phyloP scores from a whole-genome alignment of 2,888 invertebrate species.

The Diloba caeruleocephala region DNA sequence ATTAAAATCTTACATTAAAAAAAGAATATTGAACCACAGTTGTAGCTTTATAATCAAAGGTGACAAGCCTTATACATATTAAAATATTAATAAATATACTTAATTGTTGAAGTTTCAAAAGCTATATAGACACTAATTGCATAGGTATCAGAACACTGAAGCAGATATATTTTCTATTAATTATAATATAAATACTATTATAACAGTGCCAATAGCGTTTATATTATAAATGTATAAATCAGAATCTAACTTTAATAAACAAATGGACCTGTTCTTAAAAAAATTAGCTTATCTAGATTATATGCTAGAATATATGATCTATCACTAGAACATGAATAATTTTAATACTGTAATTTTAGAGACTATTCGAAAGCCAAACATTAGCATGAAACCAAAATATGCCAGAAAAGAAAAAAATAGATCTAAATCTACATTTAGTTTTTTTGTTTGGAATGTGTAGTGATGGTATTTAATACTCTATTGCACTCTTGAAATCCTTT shows the following conservation, averaged over 20 bases:
- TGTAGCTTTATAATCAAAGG: slow-evolving; percentile 11
- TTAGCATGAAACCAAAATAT: slow-evolving; percentile 54
- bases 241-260: too few species aligned
- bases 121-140: slow-evolving; percentile 57
- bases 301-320: too few species aligned
- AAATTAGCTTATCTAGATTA: too few species aligned
- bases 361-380: slow-evolving; percentile 40
- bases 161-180: slow-evolving; percentile 16
- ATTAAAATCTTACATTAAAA: slow-evolving; percentile 28
- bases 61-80: slow-evolving; percentile 37
- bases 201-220: too few species aligned
- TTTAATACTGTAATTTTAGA: slow-evolving; percentile 46
- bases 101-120: slow-evolving; percentile 47
- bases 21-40: slow-evolving; percentile 27
- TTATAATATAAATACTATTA: slow-evolving; percentile 10
- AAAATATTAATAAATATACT: slow-evolving; percentile 64
- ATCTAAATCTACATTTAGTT: slow-evolving; percentile 41
- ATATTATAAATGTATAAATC: too few species aligned
- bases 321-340: slow-evolving; percentile 18
- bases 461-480: slow-evolving; percentile 75
- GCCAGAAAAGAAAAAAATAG: slow-evolving; percentile 56
- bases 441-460: slow-evolving; percentile 47
- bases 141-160: slow-evolving; percentile 52
- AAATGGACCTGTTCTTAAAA: too few species aligned
- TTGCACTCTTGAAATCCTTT: slow-evolving; percentile 83